Conservation (phyloP, 1,140 invertebrate species). For the Aphelinus atriplicis region DNA sequence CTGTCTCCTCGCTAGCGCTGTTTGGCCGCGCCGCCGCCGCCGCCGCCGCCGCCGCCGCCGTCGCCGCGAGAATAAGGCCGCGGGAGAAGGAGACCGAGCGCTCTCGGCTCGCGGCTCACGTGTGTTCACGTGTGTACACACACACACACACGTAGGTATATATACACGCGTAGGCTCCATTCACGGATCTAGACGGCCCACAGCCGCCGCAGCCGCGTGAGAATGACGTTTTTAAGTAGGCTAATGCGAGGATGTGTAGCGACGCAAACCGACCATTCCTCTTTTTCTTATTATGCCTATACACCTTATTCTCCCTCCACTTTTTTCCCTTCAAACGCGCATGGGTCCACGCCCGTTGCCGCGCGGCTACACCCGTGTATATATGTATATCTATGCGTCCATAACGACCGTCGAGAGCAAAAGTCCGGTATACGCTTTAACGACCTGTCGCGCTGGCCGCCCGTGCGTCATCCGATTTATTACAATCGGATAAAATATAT, state of each 20-base stretch:
- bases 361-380: no score
- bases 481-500: no score
- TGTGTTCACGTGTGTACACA: background rate
- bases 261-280: background rate
- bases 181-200: constrained; percentile 20
- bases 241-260: constrained; percentile 25
- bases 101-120: no score
- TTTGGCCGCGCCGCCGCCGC: background rate
- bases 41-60: constrained; percentile 44
- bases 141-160: background rate
- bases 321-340: no score
- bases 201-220: constrained; percentile 1
- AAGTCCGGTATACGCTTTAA: no score
- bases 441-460: no score
- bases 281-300: background rate
- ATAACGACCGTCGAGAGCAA: no score
- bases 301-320: background rate
- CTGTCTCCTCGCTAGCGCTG: background rate
- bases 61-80: constrained; percentile 61
- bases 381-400: no score
- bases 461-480: no score
- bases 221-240: constrained; percentile 34
- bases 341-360: no score
- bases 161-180: constrained; percentile 16
- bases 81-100: constrained; percentile 44